These are phyloP conservation scores for Pelodiscus sinensis DNA, from an alignment of 2,113 vertebrate species.

Conservation along the genomic window DNA sequence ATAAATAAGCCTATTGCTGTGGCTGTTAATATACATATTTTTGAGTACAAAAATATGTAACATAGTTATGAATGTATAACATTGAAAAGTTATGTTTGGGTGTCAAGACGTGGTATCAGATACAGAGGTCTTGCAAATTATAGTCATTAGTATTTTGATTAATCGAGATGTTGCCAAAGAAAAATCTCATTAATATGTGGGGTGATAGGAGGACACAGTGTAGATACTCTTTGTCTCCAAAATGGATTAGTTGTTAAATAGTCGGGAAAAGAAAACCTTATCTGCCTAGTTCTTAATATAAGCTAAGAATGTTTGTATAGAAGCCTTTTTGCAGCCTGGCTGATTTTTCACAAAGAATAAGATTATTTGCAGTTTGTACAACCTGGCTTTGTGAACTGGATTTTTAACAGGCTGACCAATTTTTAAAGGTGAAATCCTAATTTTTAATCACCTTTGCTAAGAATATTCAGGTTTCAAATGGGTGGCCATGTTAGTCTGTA, in stretches of 20 bases:
- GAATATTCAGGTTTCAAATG: too few species aligned
- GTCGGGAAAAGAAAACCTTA: neutral
- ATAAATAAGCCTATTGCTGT: constrained; percentile 7
- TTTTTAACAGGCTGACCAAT: neutral
- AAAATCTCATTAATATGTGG: constrained; percentile 1
- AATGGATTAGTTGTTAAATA: neutral
- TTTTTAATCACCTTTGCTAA: neutral
- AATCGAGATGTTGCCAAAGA: constrained; percentile 25
- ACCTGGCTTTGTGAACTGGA: neutral
- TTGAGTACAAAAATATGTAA: neutral
- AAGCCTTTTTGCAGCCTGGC: neutral
- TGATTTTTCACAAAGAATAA: neutral
- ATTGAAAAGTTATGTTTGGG: constrained; percentile 24
- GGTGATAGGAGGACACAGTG: neutral
- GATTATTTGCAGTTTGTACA: neutral
- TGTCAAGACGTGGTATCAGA: neutral
- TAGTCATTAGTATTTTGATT: constrained; percentile 29
- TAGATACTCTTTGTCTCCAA: neutral
- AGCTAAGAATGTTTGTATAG: neutral
- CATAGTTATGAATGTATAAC: neutral
- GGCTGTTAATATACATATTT: neutral
- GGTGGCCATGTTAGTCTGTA: too few species aligned
- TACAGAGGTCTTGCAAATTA: constrained; percentile 26
- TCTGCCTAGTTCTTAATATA: neutral
- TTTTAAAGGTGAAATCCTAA: neutral